Conservation (phyloP, 2,888 invertebrate species). For the Seladonia tumulorum region DNA sequence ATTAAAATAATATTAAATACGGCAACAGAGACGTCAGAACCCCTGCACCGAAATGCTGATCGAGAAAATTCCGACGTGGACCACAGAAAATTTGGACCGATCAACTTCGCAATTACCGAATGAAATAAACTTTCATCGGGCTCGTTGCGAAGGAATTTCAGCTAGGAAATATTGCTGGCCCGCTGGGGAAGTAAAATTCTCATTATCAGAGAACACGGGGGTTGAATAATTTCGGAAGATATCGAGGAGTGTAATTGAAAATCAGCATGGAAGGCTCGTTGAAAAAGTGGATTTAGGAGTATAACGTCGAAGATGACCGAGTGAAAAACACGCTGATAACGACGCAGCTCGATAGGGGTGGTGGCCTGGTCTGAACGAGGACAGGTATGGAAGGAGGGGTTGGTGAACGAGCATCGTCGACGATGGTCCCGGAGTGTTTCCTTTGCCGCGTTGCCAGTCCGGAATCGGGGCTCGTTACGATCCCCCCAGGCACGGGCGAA, state of each 20-base stretch:
- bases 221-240: not conserved
- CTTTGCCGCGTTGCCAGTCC: conserved; percentile 61
- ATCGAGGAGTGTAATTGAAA: not conserved
- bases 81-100: not conserved
- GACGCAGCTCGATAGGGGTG: conserved; percentile 26
- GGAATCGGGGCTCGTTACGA: conserved; percentile 66
- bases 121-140: not conserved
- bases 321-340: conserved; percentile 39
- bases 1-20: not conserved
- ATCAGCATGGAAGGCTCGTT: not conserved
- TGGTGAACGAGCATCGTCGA: conserved; percentile 35
- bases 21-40: not conserved
- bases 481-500: conserved; percentile 48
- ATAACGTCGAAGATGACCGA: conserved; percentile 29
- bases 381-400: conserved; percentile 6
- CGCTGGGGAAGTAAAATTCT: not conserved
- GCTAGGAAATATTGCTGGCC: not conserved
- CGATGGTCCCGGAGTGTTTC: conserved; percentile 55
- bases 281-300: not conserved
- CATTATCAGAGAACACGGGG: not conserved
- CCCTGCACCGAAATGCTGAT: not conserved
- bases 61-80: not conserved
- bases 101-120: not conserved
- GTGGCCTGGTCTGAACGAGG: conserved; percentile 8
- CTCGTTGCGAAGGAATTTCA: not conserved